Conservation (phyloP, 2,888 invertebrate genomes). For the Dasysyrphus albostriatus region DNA sequence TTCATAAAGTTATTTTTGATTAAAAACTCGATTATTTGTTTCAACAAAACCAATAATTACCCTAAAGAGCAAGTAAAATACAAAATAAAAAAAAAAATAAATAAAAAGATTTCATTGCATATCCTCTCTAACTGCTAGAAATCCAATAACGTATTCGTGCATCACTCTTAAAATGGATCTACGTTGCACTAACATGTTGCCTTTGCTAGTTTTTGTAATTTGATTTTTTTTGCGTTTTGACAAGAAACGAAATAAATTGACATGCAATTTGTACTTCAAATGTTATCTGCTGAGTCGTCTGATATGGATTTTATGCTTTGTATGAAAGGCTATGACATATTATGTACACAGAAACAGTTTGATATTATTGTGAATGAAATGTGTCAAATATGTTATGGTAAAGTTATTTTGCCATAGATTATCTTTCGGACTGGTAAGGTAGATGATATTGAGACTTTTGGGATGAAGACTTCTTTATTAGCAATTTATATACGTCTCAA, state of each 20-base stretch:
- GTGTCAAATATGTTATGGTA: not conserved
- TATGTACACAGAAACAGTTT: not conserved
- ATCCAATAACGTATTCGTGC: constrained; percentile 61
- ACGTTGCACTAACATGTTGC: constrained; percentile 30
- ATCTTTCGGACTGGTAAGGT: not conserved
- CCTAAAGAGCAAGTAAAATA: not conserved
- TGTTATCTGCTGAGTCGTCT: constrained; percentile 32
- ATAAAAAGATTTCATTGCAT: constrained; percentile 33
- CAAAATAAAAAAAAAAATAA: not conserved
- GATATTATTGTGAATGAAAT: not conserved
- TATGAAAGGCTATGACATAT: not conserved
- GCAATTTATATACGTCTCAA: too few relatives aligned
- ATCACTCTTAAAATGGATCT: constrained; percentile 35
- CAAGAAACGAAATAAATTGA: constrained; percentile 65
- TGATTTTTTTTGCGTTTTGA: constrained; percentile 68
- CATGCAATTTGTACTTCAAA: constrained; percentile 61
- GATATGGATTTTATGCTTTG: not conserved
- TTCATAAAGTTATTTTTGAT: too few relatives aligned
- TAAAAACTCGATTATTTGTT: not conserved
- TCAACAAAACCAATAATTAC: not conserved
- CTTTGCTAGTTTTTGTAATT: constrained; percentile 55
- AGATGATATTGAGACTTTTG: not conserved
- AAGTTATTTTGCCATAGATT: not conserved
- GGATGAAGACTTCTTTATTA: too few relatives aligned
- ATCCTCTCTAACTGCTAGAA: constrained; percentile 25